Evolutionary conservation across 53 echinoderm and acorn worm genomes (phyloP).

Genomic region (Apostichopus leukothele): DNA sequence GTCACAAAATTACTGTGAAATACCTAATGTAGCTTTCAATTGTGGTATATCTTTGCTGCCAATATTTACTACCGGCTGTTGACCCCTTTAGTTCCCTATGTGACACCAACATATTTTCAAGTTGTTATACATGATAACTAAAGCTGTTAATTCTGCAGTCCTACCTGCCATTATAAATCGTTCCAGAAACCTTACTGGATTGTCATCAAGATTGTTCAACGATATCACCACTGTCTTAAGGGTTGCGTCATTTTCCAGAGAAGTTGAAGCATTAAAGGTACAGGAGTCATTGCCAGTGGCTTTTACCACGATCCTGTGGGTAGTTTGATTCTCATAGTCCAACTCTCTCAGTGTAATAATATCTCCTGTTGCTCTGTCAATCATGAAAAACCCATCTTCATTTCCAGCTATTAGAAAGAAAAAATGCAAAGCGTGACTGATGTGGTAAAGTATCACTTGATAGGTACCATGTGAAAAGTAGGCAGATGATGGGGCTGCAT

Average conservation of each 20-base stretch:
- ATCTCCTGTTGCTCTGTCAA: neutral
- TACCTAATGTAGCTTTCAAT: too few relatives aligned
- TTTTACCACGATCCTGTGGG: neutral
- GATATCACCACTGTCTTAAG: slow-evolving; percentile 18
- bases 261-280: neutral
- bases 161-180: neutral
- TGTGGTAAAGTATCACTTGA: too few relatives aligned
- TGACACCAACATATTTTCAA: too few relatives aligned
- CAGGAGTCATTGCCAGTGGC: neutral
- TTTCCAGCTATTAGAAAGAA: neutral
- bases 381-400: slow-evolving; percentile 2
- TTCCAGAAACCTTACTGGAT: neutral
- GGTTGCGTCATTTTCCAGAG: neutral
- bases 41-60: too few relatives aligned
- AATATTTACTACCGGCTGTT: too few relatives aligned
- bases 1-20: too few relatives aligned
- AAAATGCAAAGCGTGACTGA: too few relatives aligned
- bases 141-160: neutral
- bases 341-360: neutral
- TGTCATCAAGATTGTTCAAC: slow-evolving; percentile 14
- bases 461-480: neutral
- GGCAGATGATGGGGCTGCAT: too few relatives aligned
- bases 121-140: too few relatives aligned
- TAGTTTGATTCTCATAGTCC: neutral
- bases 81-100: too few relatives aligned